Base-by-base conservation (phyloP, 1,140 invertebrate species). In the Atta cephalotes region DNA sequence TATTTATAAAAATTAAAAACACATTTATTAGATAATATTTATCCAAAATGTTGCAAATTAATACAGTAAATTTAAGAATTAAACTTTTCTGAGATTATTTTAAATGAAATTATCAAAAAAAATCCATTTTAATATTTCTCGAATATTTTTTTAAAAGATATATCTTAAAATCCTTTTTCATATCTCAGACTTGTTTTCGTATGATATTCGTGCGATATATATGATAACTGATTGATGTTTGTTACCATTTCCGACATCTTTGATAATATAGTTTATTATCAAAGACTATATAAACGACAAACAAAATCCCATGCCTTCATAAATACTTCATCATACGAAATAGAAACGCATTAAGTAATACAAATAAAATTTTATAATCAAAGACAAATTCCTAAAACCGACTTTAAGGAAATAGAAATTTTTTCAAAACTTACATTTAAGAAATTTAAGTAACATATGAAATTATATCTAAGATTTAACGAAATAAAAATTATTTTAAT, bases 331-430 rank as follows among this genome's bases (percentile, higher is more conserved):
- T 14, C 62, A 14, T 62, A 7, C 39, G 3, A 45, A 6, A 51
- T 60, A 84, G 31, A 56, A 56, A 25, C 21, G 14, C 21, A 10
- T 39, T 71, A 9, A 58, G 49, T 28, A 49, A 51, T 84, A 63
- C 4, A 35, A 21, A 60, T 62, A 74, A 84, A 74, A 45, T 74
- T 84, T 72, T 1, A 84, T 21, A 71, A 35, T 49, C 71, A 85
- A 77, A n/a, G 18, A 49, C 28, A 28, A 0, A 77, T 21, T 0
- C 3, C 4, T 14, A 31, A 62, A 60, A 39, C n/a, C n/a, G n/a
- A 60, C 9, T 76, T 9, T 14, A 7, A 31, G 3, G 28, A 16
- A 53, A 31, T 31, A 14, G 0, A 72, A 76, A 62, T 62, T 58
- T 51, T 58, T 10, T 6, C 18, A 51, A 58, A 1, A 21, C 1